A percentile compares a stretch with the other conserved stretches of the same genome.
These are phyloP conservation scores for Pedicia rivosa DNA, from an alignment of 2,888 invertebrate genomes.

Conservation along the genomic window DNA sequence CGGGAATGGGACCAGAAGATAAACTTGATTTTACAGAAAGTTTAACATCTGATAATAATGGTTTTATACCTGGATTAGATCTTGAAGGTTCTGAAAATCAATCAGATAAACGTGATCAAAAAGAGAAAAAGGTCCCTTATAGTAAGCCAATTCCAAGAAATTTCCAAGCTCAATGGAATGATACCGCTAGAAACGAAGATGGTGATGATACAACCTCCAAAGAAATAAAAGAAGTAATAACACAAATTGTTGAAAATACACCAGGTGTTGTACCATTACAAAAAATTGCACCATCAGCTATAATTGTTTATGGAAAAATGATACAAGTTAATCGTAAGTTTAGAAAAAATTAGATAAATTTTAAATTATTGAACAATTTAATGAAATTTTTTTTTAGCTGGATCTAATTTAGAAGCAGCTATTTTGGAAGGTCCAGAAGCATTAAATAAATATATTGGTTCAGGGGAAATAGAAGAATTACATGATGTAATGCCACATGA, in stretches of 20 bases:
- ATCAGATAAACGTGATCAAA: slow-evolving; percentile 49
- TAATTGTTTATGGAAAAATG: slow-evolving; percentile 70
- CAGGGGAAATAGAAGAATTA: slow-evolving; percentile 67
- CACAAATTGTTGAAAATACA: slow-evolving; percentile 54
- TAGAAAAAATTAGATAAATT: not conserved
- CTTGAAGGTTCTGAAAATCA: slow-evolving; percentile 47
- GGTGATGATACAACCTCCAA: slow-evolving; percentile 31
- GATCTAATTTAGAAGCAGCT: slow-evolving; percentile 58
- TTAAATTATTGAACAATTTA: not conserved
- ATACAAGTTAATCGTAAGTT: slow-evolving; percentile 54
- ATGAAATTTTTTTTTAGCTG: slow-evolving; percentile 33
- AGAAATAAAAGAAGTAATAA: slow-evolving; percentile 46
- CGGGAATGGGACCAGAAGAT: slow-evolving; percentile 98
- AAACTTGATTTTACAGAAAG: slow-evolving; percentile 60
- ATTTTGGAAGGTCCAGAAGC: slow-evolving; percentile 63
- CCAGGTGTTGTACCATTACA: slow-evolving; percentile 64
- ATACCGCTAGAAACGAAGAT: slow-evolving; percentile 44
- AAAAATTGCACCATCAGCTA: slow-evolving; percentile 62
- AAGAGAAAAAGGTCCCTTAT: slow-evolving; percentile 76
- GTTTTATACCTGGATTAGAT: slow-evolving; percentile 72
- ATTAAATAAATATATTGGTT: slow-evolving; percentile 58
- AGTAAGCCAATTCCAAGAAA: slow-evolving; percentile 92
- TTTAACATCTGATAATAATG: slow-evolving; percentile 38
- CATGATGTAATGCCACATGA: slow-evolving; percentile 62
- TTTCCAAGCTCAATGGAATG: slow-evolving; percentile 96